Percentiles rank a stretch among this genome's conserved stretches.
phyloP scores from a whole-genome alignment of 1,140 invertebrate genomes.

The Brachionus asplanchnoidis region DNA sequence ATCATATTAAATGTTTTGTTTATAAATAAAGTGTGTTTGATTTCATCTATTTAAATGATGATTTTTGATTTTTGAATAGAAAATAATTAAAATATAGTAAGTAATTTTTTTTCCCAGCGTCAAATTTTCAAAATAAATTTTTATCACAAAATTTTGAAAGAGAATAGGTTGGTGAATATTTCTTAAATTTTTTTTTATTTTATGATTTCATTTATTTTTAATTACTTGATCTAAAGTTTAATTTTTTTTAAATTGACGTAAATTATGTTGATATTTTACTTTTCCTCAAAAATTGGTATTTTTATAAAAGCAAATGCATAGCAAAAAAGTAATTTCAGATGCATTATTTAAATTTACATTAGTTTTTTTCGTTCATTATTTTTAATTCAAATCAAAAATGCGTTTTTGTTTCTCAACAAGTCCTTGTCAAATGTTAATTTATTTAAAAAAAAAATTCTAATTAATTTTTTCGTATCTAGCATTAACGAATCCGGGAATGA shows the following conservation, averaged over 20 bases:
- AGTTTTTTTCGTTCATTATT: not conserved
- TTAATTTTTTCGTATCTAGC: not conserved
- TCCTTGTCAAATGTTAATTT: not conserved
- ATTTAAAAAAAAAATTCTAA: not conserved
- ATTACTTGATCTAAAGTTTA: not conserved
- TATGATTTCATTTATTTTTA: not conserved
- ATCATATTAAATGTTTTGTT: too few species aligned
- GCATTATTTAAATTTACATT: not conserved
- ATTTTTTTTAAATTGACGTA: not conserved
- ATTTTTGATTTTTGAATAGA: too few species aligned
- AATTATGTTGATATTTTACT: not conserved
- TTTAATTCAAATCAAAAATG: not conserved
- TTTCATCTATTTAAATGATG: too few species aligned
- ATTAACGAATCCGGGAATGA: not conserved
- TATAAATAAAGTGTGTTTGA: too few species aligned
- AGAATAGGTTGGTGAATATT: not conserved
- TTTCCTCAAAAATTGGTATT: not conserved
- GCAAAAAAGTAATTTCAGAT: not conserved
- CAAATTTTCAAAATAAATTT: too few species aligned
- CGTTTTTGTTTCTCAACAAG: not conserved
- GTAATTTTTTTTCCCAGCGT: not conserved
- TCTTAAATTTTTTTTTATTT: not conserved
- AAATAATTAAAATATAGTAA: not conserved
- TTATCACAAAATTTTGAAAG: too few species aligned
- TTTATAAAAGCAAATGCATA: not conserved